Evolutionary conservation across 2,113 vertebrate species (phyloP).

Genomic region (Sorex araneus): DNA sequence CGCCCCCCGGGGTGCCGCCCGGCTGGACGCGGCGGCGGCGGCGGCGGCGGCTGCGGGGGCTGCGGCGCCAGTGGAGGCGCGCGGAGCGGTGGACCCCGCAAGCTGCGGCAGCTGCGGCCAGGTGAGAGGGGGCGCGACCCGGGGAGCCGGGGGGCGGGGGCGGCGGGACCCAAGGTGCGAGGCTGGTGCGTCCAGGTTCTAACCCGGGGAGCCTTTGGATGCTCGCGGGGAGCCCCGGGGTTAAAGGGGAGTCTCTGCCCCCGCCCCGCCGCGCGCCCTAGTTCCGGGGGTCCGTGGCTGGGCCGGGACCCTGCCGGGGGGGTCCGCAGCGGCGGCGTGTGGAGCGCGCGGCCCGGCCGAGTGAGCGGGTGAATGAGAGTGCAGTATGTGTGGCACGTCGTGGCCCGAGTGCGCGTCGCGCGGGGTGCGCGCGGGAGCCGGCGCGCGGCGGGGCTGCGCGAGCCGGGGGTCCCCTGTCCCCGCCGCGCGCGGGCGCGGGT

Average conservation of each 20-base stretch:
- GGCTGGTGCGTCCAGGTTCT: background rate
- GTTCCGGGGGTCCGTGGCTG: background rate
- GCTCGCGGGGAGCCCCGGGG: background rate
- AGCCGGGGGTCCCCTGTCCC: background rate
- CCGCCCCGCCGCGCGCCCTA: too few relatives aligned
- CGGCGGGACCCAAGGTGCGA: background rate
- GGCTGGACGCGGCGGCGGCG: conserved; percentile 56
- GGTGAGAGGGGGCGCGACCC: conserved; percentile 72
- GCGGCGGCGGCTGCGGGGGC: conserved; percentile 77
- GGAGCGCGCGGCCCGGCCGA: background rate
- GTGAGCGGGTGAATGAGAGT: background rate
- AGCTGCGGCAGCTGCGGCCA: conserved; percentile 43
- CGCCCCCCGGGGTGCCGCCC: conserved; percentile 69
- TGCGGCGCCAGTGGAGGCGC: conserved; percentile 68
- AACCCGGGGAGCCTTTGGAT: background rate
- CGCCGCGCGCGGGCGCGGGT: background rate
- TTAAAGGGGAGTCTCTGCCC: background rate
- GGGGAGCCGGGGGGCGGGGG: background rate
- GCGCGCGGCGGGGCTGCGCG: background rate
- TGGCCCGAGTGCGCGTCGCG: background rate
- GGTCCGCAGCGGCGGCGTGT: background rate
- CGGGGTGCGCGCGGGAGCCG: background rate
- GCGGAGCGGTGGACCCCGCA: conserved; percentile 41
- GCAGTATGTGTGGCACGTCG: background rate
- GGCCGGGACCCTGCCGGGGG: background rate